These are phyloP conservation scores for Xenopus borealis DNA, from an alignment of 2,113 vertebrate species.

Conservation along the genomic window DNA sequence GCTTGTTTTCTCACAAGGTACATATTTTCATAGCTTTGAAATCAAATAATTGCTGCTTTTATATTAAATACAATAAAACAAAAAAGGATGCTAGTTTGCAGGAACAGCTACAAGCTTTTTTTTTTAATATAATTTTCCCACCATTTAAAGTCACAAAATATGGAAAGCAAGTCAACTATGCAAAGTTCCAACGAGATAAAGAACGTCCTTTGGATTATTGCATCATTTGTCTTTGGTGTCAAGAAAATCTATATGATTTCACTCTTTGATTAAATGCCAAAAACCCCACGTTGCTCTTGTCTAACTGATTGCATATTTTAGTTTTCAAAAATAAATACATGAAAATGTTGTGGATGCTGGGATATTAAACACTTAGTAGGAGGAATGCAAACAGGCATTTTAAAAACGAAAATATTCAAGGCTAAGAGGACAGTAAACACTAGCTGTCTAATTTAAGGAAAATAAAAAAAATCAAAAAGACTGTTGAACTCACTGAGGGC, in stretches of 20 bases:
- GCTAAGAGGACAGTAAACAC: no score
- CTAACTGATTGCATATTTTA: slow-evolving; percentile 86
- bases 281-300: slow-evolving; percentile 81
- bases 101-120: slow-evolving; percentile 82
- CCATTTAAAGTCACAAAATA: slow-evolving; percentile 80
- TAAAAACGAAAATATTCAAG: slow-evolving; percentile 40
- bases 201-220: slow-evolving; percentile 82
- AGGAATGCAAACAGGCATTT: slow-evolving; percentile 60
- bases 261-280: slow-evolving; percentile 95
- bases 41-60: slow-evolving; percentile 99
- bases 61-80: slow-evolving; percentile 96
- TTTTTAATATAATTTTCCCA: slow-evolving; percentile 87
- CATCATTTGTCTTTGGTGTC: slow-evolving; percentile 87
- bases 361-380: slow-evolving; percentile 61
- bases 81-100: slow-evolving; percentile 88
- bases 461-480: no score
- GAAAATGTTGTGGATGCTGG: slow-evolving; percentile 58
- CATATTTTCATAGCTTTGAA: slow-evolving; percentile 99
- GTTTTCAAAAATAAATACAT: slow-evolving; percentile 61
- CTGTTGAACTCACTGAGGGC: no score
- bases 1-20: slow-evolving; percentile 99
- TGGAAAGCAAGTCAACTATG: slow-evolving; percentile 82
- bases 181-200: slow-evolving; percentile 85
- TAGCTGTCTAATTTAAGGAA: no score
- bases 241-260: slow-evolving; percentile 81